Evolutionary conservation across 2,888 invertebrate genomes (phyloP).

Genomic region (Agonopterix arenella): DNA sequence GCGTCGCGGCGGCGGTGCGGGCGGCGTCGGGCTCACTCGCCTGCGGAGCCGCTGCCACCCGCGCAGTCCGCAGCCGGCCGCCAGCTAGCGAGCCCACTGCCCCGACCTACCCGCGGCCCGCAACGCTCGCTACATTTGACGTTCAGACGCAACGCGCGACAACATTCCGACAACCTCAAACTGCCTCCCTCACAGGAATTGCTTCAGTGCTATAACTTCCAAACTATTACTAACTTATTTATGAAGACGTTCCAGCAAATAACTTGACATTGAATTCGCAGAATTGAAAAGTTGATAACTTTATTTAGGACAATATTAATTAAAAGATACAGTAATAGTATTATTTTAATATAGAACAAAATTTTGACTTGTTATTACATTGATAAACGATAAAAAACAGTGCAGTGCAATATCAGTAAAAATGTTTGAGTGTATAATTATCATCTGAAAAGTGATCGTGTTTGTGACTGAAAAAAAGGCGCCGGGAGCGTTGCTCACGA

Average conservation of each 20-base stretch:
- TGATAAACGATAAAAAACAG: slow-evolving; percentile 9
- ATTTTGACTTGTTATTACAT: neutral
- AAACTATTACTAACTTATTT: slow-evolving; percentile 34
- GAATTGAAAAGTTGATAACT: slow-evolving; percentile 34
- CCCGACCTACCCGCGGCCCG: slow-evolving; percentile 23
- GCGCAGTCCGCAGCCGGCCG: slow-evolving; percentile 70
- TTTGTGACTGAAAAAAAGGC: slow-evolving; percentile 58
- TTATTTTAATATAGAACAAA: neutral
- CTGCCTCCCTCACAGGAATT: slow-evolving; percentile 55
- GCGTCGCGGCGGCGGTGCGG: slow-evolving; percentile 50
- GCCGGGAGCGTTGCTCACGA: slow-evolving; percentile 51
- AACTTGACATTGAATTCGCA: slow-evolving; percentile 19
- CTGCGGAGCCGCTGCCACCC: slow-evolving; percentile 39
- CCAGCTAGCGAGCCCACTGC: slow-evolving; percentile 62
- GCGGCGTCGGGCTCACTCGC: slow-evolving; percentile 53
- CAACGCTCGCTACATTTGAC: slow-evolving; percentile 52
- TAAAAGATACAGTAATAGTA: too few relatives aligned
- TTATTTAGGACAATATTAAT: slow-evolving; percentile 6
- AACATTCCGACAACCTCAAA: slow-evolving; percentile 61
- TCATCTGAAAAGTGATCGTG: slow-evolving; percentile 47
- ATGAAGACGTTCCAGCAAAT: slow-evolving; percentile 14
- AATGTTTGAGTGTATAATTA: slow-evolving; percentile 32
- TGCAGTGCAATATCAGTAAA: slow-evolving; percentile 35
- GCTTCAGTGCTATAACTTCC: slow-evolving; percentile 42
- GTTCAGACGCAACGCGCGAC: slow-evolving; percentile 51